A percentile compares a stretch with the other conserved stretches of the same genome.
Evolutionary conservation across 2,888 invertebrate species (phyloP).

Genomic region (Smittia sp.): DNA sequence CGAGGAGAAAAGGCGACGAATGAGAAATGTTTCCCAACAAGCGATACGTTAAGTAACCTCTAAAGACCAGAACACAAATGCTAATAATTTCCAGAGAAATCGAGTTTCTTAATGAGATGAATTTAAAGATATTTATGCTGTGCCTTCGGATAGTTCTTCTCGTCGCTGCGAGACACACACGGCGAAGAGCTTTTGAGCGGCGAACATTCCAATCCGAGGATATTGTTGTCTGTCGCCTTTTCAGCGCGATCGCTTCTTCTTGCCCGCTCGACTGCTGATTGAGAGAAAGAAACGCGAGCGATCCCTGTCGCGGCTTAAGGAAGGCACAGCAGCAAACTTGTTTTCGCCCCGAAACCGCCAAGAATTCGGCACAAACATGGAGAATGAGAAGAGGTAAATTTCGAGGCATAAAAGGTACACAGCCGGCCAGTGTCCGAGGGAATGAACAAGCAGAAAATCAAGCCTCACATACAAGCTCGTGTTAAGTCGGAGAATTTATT

Average conservation of each 20-base stretch:
- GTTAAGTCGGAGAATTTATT: conserved; percentile 12
- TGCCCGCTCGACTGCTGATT: conserved; percentile 10
- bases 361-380: conserved; percentile 25
- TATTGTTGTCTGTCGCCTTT: conserved; percentile 35
- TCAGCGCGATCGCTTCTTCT: conserved; percentile 20
- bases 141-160: conserved; percentile 29
- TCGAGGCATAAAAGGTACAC: conserved; percentile 18
- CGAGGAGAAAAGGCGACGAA: not conserved
- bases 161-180: not conserved
- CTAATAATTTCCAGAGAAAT: conserved; percentile 41
- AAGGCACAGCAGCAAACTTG: conserved; percentile 7
- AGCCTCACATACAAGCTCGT: conserved; percentile 22
- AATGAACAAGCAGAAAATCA: conserved; percentile 2
- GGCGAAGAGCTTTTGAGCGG: not conserved
- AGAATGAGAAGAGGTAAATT: not conserved
- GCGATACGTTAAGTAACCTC: not conserved
- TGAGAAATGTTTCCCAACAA: not conserved
- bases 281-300: not conserved
- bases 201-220: conserved; percentile 32
- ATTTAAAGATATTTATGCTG: conserved; percentile 40
- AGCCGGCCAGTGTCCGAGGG: not conserved
- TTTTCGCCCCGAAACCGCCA: not conserved
- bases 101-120: conserved; percentile 41
- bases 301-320: not conserved
- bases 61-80: conserved; percentile 31